Evolutionary conservation across 2,113 vertebrate species (phyloP), one percentile per base, ranked within the genome.

Genomic region (Craseonycteris thonglongyai): DNA sequence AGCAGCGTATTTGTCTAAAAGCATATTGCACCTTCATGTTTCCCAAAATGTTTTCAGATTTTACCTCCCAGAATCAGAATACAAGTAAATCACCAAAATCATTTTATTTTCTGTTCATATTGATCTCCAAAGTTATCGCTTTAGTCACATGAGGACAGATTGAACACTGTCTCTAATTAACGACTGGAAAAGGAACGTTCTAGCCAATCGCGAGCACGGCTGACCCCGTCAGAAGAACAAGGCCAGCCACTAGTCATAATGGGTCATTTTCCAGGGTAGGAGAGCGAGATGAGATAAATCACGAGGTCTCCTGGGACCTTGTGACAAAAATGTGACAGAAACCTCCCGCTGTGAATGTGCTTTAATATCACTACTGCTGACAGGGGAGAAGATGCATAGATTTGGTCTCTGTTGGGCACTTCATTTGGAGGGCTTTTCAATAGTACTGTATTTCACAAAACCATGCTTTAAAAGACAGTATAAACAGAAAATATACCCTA

Each of bases 31-130:
- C 6, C 16, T 19, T 51, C 38, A 1, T 9, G 0, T 18, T 33
- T 16, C 40, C 61, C 24, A 24, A 2, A n/a, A 66, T 3, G 26
- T 47, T 19, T 13, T 78, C 80, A 84, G 22, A 84, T 33, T 38
- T 42, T 68, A 76, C 2, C 3, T 24, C 75, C 47, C 89, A 74
- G 30, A 97, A 94, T 21, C 93, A 58, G 58, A 92, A 78, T 83
- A 82, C 21, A 88, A n/a, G 63, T 24, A 82, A 85, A 94, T 95
- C 81, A 97, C 54, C 15, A 56, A 54, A 94, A 95, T 56, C 11
- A 14, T 24, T 91, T 45, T 51, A 93, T 95, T 98, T 97, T 98
- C 97, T 97, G 93, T 97, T 97, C 66, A 96, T 92, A 94, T n/a
- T 68, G 22, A 76, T 63, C 33, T 93, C 40, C 33, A 63, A 82